phyloP scores from a whole-genome alignment of 2,113 vertebrate genomes.

The Cyanoliseus patagonus region DNA sequence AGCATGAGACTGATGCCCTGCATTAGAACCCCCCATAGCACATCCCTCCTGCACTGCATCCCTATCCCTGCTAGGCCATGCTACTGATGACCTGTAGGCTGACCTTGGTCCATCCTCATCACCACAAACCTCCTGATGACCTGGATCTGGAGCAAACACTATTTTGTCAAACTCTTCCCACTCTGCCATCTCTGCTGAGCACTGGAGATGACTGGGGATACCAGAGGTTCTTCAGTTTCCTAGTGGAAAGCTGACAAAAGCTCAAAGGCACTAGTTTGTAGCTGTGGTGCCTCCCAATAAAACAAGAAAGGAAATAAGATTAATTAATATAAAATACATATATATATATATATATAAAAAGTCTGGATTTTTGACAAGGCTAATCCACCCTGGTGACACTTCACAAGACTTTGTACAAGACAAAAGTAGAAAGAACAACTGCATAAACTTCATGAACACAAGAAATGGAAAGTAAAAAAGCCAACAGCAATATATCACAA shows the following conservation, averaged over 20 bases:
- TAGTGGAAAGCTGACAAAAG: background rate
- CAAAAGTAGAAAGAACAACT: conserved; percentile 53
- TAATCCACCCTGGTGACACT: background rate
- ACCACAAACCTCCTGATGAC: background rate
- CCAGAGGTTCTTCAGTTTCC: background rate
- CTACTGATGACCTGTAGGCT: accelerated
- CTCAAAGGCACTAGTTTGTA: background rate
- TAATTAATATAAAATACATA: background rate
- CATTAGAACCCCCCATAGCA: background rate
- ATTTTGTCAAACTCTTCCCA: background rate
- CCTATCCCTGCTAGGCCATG: background rate
- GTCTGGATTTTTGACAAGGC: background rate
- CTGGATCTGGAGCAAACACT: background rate
- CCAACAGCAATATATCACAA: conserved; percentile 39
- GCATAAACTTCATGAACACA: conserved; percentile 11
- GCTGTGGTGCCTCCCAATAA: background rate
- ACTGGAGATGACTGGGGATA: background rate
- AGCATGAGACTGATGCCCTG: background rate
- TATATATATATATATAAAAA: background rate
- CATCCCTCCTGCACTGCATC: background rate
- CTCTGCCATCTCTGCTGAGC: background rate
- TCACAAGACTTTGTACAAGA: conserved; percentile 30
- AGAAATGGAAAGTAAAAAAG: conserved; percentile 47
- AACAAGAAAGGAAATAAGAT: background rate
- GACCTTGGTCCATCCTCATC: background rate